Base-by-base conservation (phyloP, 2,888 invertebrate species). In the Drosophila vallismaia region DNA sequence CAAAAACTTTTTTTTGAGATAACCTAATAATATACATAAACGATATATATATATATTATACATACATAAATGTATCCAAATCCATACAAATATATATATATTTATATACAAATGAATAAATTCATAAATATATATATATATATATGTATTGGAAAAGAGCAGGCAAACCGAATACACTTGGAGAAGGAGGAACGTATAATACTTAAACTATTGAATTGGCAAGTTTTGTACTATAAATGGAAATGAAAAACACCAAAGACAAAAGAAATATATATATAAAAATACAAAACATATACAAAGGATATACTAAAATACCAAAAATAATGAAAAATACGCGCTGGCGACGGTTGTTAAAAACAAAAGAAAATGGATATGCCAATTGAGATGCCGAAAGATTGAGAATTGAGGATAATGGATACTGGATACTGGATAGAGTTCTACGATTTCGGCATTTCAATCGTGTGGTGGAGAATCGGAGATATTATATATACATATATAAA, bases 221-320 rank as follows among this genome's bases (percentile, higher is more conserved):
- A 71, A 68, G 80, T 83, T 83, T 81, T 83, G 71, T 86, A 79
- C 86, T 75, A 75, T 69, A 83, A 76, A 83, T 82, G 71, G 71
- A 64, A 70, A 71, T 79, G 66, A 76, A 48, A 51, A 72, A 71
- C 42, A 79, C 79, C 85, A 79, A 71, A 78, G 51, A 55, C 40
- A 45, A 62, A 75, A 49, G 73, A 45, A 26, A 57, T 28, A 28
- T 28, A 28, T 28, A 52, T n/a, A 67, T 75, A 75, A 70, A 79
- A 46, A 52, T 36, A 45, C 57, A 36, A 9, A 19, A 68, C 42
- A 58, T 57, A 53, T 52, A 50, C 53, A 74, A 33, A 36, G 29
- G 26, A 42, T 36, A 44, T 54, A 54, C 46, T 45, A 56, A 45
- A 50, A 45, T 24, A 54, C 19, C 42, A 40, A 42, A 49, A 9